A percentile compares a stretch with the other conserved stretches of the same genome.
Evolutionary conservation across 2,113 vertebrate species (phyloP).

Genomic region (Parotia lawesii): DNA sequence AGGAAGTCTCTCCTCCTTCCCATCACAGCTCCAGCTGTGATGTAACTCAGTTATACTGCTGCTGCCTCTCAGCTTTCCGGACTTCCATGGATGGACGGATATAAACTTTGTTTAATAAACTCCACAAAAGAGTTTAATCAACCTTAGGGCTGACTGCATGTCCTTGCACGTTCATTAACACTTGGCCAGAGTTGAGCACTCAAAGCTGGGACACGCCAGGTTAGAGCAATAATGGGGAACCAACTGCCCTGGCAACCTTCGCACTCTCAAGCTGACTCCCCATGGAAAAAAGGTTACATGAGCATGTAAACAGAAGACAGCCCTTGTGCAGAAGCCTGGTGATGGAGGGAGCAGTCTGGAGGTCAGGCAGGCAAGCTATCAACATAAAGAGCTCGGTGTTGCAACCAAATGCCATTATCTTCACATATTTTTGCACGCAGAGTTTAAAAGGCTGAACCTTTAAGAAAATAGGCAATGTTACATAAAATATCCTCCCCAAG

Average conservation of each 20-base stretch:
- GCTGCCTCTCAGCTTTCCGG: neutral
- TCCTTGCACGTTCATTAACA: neutral
- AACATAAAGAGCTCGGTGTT: fast-evolving
- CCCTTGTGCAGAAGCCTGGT: neutral
- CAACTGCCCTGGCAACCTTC: neutral
- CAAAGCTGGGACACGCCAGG: neutral
- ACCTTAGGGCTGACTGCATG: neutral
- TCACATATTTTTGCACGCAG: fast-evolving
- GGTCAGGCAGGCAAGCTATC: neutral
- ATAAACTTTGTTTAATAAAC: neutral
- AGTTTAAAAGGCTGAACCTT: neutral
- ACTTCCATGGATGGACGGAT: neutral
- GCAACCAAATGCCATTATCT: neutral
- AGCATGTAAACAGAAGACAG: neutral
- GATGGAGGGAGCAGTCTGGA: neutral
- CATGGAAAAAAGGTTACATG: neutral
- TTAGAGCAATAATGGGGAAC: neutral
- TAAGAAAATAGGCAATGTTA: neutral
- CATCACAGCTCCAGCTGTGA: neutral
- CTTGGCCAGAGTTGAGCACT: neutral
- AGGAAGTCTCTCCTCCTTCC: neutral
- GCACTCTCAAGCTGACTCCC: neutral
- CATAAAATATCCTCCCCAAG: neutral
- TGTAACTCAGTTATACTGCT: neutral
- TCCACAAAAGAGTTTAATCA: neutral